Evolutionary conservation across 2,888 invertebrate genomes (phyloP).

Genomic region (Drosophila neutralis): DNA sequence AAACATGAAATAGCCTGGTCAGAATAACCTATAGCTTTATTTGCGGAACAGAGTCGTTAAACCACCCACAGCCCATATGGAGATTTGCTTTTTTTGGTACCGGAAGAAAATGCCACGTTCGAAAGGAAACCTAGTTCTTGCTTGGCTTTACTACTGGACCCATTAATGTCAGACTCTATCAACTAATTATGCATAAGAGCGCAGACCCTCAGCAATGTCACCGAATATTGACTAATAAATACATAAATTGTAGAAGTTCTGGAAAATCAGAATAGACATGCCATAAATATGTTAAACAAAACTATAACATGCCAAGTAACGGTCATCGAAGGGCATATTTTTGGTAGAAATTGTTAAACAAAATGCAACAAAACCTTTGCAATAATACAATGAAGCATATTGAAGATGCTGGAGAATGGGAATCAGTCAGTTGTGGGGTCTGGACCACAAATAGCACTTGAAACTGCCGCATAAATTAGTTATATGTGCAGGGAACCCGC

Average conservation of each 20-base stretch:
- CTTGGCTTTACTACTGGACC: conserved; percentile 8
- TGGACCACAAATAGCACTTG: conserved; percentile 79
- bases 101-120: conserved; percentile 53
- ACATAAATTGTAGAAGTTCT: conserved; percentile 51
- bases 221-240: conserved; percentile 59
- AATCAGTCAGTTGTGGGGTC: conserved; percentile 61
- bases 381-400: conserved; percentile 45
- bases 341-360: conserved; percentile 53
- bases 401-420: conserved; percentile 6
- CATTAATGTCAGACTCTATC: conserved; percentile 50
- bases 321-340: conserved; percentile 39
- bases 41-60: conserved; percentile 32
- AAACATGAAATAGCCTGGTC: conserved; percentile 6
- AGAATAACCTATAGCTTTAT: conserved; percentile 21
- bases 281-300: conserved; percentile 80
- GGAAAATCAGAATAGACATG: conserved; percentile 33
- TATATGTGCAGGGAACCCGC: conserved; percentile 60
- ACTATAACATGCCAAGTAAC: conserved; percentile 67
- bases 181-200: conserved; percentile 70
- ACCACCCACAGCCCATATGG: conserved; percentile 58
- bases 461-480: conserved; percentile 75
- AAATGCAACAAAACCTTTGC: conserved; percentile 69
- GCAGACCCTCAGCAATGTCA: conserved; percentile 52
- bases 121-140: conserved; percentile 36
- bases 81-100: conserved; percentile 16